Conservation (phyloP, 2,888 invertebrate genomes). For the Dynastes hyllus region DNA sequence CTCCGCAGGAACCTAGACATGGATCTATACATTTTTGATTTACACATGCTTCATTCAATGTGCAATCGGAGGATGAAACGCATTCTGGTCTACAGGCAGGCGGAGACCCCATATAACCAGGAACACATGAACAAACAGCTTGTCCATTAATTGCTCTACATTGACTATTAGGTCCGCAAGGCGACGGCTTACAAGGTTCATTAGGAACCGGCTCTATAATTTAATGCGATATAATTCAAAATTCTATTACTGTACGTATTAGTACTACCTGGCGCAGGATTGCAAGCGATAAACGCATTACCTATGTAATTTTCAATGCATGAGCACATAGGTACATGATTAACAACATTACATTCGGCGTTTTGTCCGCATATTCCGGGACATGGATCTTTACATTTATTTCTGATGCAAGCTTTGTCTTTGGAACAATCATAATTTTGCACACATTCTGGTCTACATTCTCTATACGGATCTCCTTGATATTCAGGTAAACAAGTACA, state of each 20-base stretch:
- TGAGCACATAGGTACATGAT: constrained; percentile 79
- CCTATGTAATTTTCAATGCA: constrained; percentile 77
- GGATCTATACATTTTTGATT: constrained; percentile 82
- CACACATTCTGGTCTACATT: constrained; percentile 88
- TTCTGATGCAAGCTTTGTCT: constrained; percentile 84
- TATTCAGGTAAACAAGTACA: constrained; percentile 86
- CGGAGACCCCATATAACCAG: constrained; percentile 78
- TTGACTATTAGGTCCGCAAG: constrained; percentile 79
- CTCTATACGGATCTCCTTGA: constrained; percentile 84
- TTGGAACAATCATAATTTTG: constrained; percentile 85
- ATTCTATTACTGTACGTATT: not conserved
- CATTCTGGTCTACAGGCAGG: constrained; percentile 83
- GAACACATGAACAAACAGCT: constrained; percentile 81
- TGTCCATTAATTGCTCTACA: constrained; percentile 78
- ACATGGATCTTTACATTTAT: constrained; percentile 90
- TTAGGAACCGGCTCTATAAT: constrained; percentile 55
- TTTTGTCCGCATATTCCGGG: constrained; percentile 86
- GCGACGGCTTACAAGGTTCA: constrained; percentile 78
- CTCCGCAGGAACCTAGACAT: constrained; percentile 80
- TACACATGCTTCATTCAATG: constrained; percentile 78
- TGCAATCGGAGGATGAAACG: constrained; percentile 80
- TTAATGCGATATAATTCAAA: not conserved
- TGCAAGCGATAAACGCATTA: constrained; percentile 80
- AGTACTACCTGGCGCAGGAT: constrained; percentile 66
- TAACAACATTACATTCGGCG: constrained; percentile 85